Conservation (phyloP, 2,797 vertebrate genomes). For the Myotis vivesi region DNA sequence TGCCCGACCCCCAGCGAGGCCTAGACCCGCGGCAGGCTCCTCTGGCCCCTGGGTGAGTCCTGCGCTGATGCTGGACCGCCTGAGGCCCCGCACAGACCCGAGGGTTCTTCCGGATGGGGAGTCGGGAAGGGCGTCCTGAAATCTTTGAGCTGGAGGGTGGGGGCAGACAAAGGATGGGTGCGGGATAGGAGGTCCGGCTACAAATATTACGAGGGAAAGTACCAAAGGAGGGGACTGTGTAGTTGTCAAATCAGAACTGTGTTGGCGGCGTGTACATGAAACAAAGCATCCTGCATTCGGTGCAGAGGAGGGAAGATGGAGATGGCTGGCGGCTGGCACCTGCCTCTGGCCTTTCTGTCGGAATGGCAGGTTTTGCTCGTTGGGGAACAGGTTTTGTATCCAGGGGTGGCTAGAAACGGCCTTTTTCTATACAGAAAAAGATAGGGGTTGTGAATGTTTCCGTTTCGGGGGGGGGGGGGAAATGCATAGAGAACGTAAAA, state of each 20-base stretch:
- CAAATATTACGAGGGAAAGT: not conserved
- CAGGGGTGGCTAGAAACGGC: not conserved
- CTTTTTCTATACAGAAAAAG: not conserved
- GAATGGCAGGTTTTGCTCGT: not conserved
- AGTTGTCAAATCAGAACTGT: not conserved
- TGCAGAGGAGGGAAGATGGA: not conserved
- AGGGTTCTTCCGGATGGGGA: not conserved
- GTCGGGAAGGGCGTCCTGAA: not conserved
- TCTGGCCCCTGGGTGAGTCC: conserved; percentile 23
- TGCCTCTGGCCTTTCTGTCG: not conserved
- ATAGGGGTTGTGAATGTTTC: not conserved
- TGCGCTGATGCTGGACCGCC: fast-evolving
- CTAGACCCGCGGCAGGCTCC: not conserved
- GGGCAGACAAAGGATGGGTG: conserved; percentile 13
- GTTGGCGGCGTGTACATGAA: not conserved
- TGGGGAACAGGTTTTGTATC: not conserved
- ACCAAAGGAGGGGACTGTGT: not conserved
- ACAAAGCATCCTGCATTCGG: not conserved
- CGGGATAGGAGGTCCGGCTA: not conserved
- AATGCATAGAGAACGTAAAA: not conserved
- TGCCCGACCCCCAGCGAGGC: not conserved
- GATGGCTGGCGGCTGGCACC: not conserved
- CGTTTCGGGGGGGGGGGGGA: not conserved
- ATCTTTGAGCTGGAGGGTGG: not conserved
- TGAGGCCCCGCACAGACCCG: fast-evolving